phyloP scores from a whole-genome alignment of 2,113 vertebrate species.

The Macquaria australasica region DNA sequence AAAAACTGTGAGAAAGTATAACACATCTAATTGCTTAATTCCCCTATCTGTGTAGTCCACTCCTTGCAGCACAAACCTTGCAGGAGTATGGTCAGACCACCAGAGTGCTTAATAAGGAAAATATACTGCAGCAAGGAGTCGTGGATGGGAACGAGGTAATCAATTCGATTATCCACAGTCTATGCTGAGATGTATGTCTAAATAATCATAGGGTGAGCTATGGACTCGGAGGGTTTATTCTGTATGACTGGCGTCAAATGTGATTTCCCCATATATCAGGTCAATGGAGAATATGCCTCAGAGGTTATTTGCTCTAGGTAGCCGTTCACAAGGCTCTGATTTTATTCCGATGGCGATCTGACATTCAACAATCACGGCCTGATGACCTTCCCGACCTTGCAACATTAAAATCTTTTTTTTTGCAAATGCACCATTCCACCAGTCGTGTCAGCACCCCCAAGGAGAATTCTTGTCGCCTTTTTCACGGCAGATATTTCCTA shows the following conservation, averaged over 20 bases:
- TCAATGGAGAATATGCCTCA: constrained; percentile 55
- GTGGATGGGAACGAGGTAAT: constrained; percentile 55
- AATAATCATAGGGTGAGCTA: constrained; percentile 37
- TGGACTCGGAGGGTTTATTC: constrained; percentile 39
- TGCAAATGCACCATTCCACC: constrained; percentile 34
- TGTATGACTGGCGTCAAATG: constrained; percentile 49
- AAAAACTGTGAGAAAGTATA: neutral
- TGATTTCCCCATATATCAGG: constrained; percentile 46
- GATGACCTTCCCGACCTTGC: constrained; percentile 47
- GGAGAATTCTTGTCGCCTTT: constrained; percentile 26
- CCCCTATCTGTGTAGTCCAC: neutral
- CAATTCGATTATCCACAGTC: constrained; percentile 40
- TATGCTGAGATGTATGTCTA: constrained; percentile 36
- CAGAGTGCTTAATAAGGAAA: constrained; percentile 52
- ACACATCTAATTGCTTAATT: neutral
- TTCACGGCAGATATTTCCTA: constrained; percentile 39
- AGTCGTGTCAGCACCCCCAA: constrained; percentile 14
- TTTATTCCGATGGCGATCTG: constrained; percentile 51
- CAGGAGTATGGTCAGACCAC: constrained; percentile 13
- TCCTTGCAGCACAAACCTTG: constrained; percentile 3
- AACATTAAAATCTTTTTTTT: constrained; percentile 51
- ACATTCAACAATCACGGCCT: constrained; percentile 42
- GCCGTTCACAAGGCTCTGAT: constrained; percentile 18
- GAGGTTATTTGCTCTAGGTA: constrained; percentile 49
- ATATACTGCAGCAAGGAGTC: constrained; percentile 47